Conservation (phyloP, 2,113 vertebrate genomes). For the Tonatia bakeri region DNA sequence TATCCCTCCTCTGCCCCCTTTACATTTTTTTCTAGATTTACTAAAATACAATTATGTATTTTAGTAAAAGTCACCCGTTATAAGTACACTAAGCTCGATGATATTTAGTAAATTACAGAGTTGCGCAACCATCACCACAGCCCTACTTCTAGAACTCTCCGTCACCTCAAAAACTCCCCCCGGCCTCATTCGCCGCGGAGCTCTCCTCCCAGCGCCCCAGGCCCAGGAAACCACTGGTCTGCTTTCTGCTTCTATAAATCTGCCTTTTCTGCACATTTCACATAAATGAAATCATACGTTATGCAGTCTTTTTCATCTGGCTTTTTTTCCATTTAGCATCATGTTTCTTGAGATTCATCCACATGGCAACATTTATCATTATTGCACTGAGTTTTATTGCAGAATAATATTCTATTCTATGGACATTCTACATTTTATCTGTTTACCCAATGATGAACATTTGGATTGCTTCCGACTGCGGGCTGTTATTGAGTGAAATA, state of each 20-base stretch:
- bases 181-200: background rate
- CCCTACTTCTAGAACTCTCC: background rate
- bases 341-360: background rate
- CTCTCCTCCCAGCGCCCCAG: background rate
- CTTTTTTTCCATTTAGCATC: background rate
- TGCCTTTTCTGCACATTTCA: background rate
- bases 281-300: background rate
- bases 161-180: background rate
- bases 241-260: background rate
- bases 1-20: background rate
- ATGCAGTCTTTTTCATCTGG: background rate
- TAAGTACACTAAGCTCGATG: background rate
- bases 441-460: background rate
- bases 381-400: background rate
- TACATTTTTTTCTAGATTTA: background rate
- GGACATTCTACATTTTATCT: background rate
- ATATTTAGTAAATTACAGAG: slow-evolving; percentile 20
- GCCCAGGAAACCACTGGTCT: background rate
- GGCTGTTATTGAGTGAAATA: background rate
- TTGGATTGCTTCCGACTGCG: background rate
- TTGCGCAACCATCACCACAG: background rate
- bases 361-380: background rate
- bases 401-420: background rate
- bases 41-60: slow-evolving; percentile 20
- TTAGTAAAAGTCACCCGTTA: background rate